phyloP scores from a whole-genome alignment of 1,140 invertebrate species.

The Saccostrea echinata region DNA sequence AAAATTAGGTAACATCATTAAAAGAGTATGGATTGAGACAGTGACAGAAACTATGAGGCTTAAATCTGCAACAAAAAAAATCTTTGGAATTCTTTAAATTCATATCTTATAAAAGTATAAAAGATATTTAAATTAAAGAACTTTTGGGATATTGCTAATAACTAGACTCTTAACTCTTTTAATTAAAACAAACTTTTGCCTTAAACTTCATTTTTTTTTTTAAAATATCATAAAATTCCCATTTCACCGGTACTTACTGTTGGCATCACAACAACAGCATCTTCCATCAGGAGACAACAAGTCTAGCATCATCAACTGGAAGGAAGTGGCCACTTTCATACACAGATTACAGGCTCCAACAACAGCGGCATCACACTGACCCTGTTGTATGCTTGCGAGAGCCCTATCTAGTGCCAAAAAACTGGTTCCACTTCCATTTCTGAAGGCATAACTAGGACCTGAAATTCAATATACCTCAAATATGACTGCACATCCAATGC shows the following conservation, averaged over 20 bases:
- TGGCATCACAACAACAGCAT: slow-evolving; percentile 95
- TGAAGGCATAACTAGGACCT: slow-evolving; percentile 94
- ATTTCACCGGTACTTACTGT: slow-evolving; percentile 85
- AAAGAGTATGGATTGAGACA: too few relatives aligned
- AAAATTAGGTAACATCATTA: background rate
- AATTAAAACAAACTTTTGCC: too few relatives aligned
- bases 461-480: slow-evolving; percentile 51
- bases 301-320: slow-evolving; percentile 93
- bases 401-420: slow-evolving; percentile 93
- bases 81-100: too few relatives aligned
- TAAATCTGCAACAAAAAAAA: background rate
- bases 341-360: slow-evolving; percentile 93
- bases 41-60: background rate
- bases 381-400: slow-evolving; percentile 87
- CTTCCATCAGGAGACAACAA: slow-evolving; percentile 93
- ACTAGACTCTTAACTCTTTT: too few relatives aligned
- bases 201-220: too few relatives aligned
- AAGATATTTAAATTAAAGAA: background rate
- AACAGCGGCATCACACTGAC: slow-evolving; percentile 94
- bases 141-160: too few relatives aligned
- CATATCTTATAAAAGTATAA: too few relatives aligned
- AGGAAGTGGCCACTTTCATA: slow-evolving; percentile 91
- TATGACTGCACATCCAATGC: background rate
- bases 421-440: slow-evolving; percentile 97
- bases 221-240: too few relatives aligned